These are phyloP conservation scores for Phymatocera aterrima DNA, from an alignment of 2,888 invertebrate species.

Conservation along the genomic window DNA sequence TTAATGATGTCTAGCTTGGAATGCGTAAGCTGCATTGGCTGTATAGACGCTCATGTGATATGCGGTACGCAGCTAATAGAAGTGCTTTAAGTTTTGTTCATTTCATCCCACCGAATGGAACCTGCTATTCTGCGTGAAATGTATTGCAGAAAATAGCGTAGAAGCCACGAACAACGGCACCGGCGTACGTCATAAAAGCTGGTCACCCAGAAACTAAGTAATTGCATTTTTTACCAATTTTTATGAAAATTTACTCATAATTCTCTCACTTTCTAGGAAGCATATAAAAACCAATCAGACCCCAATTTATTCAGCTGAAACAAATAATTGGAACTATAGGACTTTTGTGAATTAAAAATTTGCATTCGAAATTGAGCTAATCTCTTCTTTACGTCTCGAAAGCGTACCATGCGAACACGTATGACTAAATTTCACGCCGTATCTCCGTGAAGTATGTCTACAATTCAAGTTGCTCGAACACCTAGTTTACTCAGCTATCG, in stretches of 20 bases:
- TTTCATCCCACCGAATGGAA: neutral
- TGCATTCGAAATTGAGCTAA: neutral
- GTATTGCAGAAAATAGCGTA: neutral
- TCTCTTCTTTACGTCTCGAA: neutral
- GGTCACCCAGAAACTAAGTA: neutral
- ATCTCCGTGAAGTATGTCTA: neutral
- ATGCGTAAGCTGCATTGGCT: neutral
- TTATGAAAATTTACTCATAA: neutral
- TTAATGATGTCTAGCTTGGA: neutral
- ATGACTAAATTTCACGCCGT: neutral
- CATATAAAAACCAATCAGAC: neutral
- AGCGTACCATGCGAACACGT: neutral
- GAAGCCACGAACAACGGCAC: neutral
- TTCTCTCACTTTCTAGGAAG: neutral
- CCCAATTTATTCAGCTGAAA: neutral
- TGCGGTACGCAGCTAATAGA: conserved; percentile 14
- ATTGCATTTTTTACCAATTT: neutral
- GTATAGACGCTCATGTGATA: neutral
- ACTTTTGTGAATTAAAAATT: neutral
- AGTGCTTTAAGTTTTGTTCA: neutral
- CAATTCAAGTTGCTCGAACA: neutral
- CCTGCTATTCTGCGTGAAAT: neutral
- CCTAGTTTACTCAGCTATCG: conserved; percentile 15
- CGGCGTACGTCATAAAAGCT: conserved; percentile 4
- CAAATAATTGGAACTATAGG: neutral